Conservation (phyloP, 2,888 invertebrate genomes). For the Hydrotaea diabolus region DNA sequence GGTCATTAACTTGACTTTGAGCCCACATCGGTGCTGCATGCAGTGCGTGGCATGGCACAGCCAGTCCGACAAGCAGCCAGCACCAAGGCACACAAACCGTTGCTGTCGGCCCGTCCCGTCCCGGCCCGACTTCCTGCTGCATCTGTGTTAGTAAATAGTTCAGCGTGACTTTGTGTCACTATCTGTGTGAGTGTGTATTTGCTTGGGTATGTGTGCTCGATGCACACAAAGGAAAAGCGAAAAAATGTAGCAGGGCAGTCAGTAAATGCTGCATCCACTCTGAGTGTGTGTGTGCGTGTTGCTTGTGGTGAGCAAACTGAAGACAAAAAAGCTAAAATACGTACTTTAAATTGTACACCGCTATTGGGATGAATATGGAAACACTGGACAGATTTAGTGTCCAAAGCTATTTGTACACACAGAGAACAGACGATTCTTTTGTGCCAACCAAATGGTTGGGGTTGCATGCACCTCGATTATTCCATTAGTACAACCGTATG, state of each 20-base stretch:
- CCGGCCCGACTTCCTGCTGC: conserved; percentile 3
- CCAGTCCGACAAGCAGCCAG: background rate
- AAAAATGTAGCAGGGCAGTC: background rate
- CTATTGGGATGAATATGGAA: too few relatives aligned
- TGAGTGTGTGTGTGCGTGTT: background rate
- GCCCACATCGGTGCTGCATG: conserved; percentile 41
- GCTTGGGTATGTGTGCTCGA: background rate
- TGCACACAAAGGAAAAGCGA: background rate
- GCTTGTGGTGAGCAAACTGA: background rate
- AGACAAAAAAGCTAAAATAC: background rate
- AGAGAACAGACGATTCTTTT: too few relatives aligned
- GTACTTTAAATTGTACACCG: background rate
- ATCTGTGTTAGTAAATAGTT: conserved; percentile 14
- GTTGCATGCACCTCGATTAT: too few relatives aligned
- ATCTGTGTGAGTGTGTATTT: background rate
- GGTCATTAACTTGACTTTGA: conserved; percentile 66
- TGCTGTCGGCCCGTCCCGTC: too few relatives aligned
- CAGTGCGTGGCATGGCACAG: conserved; percentile 34
- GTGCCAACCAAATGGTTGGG: too few relatives aligned
- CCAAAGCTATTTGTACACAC: too few relatives aligned
- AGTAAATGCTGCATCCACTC: conserved; percentile 14
- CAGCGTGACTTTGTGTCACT: background rate
- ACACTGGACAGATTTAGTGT: too few relatives aligned
- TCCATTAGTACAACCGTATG: too few relatives aligned
- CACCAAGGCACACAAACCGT: conserved; percentile 3